Evolutionary conservation across 1,140 invertebrate genomes (phyloP), one percentile per base, ranked within the genome.

Genomic region (Dinoponera quadriceps): DNA sequence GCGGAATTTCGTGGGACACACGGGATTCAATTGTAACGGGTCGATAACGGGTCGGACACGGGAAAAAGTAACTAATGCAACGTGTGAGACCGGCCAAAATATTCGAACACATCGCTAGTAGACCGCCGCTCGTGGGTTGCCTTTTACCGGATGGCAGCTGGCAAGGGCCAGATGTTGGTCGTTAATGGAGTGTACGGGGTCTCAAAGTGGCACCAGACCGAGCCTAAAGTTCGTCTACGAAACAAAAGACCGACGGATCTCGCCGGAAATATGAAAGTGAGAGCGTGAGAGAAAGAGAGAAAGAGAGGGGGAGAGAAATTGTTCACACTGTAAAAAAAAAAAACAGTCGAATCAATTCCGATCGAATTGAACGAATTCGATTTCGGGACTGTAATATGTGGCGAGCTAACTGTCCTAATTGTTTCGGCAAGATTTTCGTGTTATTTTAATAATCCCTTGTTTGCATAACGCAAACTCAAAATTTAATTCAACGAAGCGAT

Each of bases 131-230:
- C 16, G 33, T 44, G 78, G 55, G 54, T 84, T 75, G 85, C 51
- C 66, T 86, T 85, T 83, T 77, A 59, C 69, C 62, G 81, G 72
- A 84, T 72, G 62, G 72, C 89, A 90, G 89, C 83, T 88, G 86
- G 84, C 88, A 77, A 80, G 72, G 80, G 83, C 84, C 89, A 88
- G 86, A 85, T 86, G 84, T 87, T 77, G 65, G 57, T 87, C 65
- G 78, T 85, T 87, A 85, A 82, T 85, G 57, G 65, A 54, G 14
- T 29, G 49, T 25, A 18, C 55, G 20, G 22, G 38, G 48, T 25
- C 62, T 57, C 66, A 57, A 80, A 84, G 83, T 65, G 82, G 27
- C 55, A 63, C 65, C 63, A 62, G 49, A 83, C 11, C 27, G 33
- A n/a, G 22, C 20, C 63, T 16, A 62, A 85, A 69, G 13, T 71